These are phyloP conservation scores for Schizaphis graminum DNA, from an alignment of 2,888 invertebrate species.

Conservation along the genomic window DNA sequence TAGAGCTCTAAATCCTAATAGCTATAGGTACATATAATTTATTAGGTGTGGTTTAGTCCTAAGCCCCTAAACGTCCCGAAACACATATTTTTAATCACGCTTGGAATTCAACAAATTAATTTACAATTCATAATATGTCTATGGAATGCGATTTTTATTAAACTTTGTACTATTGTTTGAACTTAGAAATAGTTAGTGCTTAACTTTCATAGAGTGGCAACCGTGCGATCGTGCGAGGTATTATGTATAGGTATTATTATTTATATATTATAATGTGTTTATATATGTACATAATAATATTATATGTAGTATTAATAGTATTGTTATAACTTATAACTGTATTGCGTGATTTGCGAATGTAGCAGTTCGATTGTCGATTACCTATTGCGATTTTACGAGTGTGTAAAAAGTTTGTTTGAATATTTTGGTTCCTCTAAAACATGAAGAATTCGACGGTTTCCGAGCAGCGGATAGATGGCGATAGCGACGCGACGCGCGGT, in stretches of 20 bases:
- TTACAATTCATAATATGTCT: background rate
- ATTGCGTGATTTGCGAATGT: background rate
- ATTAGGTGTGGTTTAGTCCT: background rate
- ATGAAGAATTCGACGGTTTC: background rate
- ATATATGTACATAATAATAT: too few species aligned
- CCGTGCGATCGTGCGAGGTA: background rate
- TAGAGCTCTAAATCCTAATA: background rate
- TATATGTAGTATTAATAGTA: background rate
- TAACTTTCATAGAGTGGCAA: background rate
- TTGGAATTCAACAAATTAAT: background rate
- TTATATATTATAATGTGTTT: too few species aligned
- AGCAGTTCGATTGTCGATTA: background rate
- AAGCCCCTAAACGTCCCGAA: background rate
- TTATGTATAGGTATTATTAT: background rate
- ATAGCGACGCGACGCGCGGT: background rate
- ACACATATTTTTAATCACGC: slow-evolving; percentile 1
- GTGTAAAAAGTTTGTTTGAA: background rate
- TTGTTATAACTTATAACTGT: background rate
- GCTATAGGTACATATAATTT: background rate
- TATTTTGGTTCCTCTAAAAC: background rate
- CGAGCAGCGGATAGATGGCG: slow-evolving; percentile 25
- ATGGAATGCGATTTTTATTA: background rate
- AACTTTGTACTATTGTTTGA: background rate
- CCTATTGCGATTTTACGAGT: background rate
- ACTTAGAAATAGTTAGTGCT: background rate